Evolutionary conservation across 2,888 invertebrate species (phyloP).

Genomic region (Lasioglossum villosulum): DNA sequence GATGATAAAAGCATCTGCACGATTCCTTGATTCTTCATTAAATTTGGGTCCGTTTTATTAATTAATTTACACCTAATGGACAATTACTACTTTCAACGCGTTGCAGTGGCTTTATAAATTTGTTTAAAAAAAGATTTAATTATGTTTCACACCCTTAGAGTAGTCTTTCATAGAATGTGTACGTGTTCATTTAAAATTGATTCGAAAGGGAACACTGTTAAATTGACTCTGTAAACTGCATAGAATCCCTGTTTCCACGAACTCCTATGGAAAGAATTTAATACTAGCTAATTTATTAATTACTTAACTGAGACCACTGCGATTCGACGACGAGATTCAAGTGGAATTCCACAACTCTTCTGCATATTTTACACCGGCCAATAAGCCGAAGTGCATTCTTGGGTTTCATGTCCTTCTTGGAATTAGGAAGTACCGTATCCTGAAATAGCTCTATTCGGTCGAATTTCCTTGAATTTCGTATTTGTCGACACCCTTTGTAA

Average conservation of each 20-base stretch:
- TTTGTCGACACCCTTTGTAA: not conserved
- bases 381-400: slow-evolving; percentile 40
- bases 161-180: not conserved
- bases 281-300: slow-evolving; percentile 6
- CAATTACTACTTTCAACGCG: too few species aligned
- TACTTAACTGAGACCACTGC: not conserved
- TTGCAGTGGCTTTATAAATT: not conserved
- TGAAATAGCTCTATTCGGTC: not conserved
- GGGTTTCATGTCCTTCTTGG: not conserved
- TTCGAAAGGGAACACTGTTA: not conserved
- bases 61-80: too few species aligned
- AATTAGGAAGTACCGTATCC: slow-evolving; percentile 32
- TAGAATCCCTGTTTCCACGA: not conserved
- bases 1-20: not conserved
- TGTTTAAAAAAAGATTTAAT: too few species aligned
- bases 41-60: not conserved
- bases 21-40: not conserved
- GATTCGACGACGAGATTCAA: too few species aligned
- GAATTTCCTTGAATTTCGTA: slow-evolving; percentile 4
- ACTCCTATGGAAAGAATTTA: not conserved
- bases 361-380: slow-evolving; percentile 25
- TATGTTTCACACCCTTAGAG: too few species aligned
- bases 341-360: not conserved
- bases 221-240: not conserved
- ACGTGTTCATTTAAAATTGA: not conserved